These are phyloP conservation scores for Scyliorhinus canicula DNA, from an alignment of 2,797 vertebrate genomes.

Conservation along the genomic window DNA sequence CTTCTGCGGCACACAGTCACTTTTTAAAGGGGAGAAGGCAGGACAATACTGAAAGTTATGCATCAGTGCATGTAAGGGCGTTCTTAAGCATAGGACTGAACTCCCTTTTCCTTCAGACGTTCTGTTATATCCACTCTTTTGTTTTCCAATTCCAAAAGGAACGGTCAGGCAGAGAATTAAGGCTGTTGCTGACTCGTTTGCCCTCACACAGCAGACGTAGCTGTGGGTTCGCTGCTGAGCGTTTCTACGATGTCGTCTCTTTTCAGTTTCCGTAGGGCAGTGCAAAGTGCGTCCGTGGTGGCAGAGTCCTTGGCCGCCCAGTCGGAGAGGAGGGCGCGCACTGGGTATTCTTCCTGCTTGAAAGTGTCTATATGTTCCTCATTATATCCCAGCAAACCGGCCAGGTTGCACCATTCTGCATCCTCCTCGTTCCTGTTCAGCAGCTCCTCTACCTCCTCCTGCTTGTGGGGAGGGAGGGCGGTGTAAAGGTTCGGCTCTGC, in stretches of 20 bases:
- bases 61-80: constrained; percentile 47
- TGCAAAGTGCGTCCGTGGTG: constrained; percentile 74
- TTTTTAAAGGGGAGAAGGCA: constrained; percentile 42
- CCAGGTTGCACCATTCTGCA: constrained; percentile 78
- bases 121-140: constrained; percentile 31
- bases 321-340: constrained; percentile 74
- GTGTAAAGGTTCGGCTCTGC: constrained; percentile 67
- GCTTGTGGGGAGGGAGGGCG: constrained; percentile 63
- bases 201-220: constrained; percentile 72
- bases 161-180: neutral
- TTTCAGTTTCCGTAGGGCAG: constrained; percentile 80
- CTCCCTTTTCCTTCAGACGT: constrained; percentile 46
- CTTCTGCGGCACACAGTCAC: constrained; percentile 28
- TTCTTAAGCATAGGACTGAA: constrained; percentile 41
- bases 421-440: constrained; percentile 66
- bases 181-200: constrained; percentile 31
- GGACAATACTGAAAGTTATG: constrained; percentile 46
- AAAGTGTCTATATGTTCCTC: constrained; percentile 82
- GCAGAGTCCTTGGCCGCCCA: constrained; percentile 85
- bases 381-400: constrained; percentile 82
- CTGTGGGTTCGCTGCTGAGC: constrained; percentile 72
- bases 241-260: constrained; percentile 83
- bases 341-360: constrained; percentile 73
- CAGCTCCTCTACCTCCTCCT: constrained; percentile 78
- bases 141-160: constrained; percentile 30